A percentile compares a stretch with the other conserved stretches of the same genome.
phyloP scores from a whole-genome alignment of 2,888 invertebrate species.

The Drosophila greeni region DNA sequence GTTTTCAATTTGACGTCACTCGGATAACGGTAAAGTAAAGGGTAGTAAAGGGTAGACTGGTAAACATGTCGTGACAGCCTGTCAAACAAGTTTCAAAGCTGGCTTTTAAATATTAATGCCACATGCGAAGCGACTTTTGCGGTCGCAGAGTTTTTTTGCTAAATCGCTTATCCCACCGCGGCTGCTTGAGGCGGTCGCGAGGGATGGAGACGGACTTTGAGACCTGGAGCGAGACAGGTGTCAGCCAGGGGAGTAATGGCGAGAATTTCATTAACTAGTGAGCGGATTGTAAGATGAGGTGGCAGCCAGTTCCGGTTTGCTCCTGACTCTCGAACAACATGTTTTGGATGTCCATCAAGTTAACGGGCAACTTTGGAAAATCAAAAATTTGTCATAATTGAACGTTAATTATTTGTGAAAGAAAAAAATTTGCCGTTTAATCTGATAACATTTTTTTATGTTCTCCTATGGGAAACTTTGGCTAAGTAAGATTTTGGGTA shows the following conservation, averaged over 20 bases:
- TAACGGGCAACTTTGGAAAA: too few relatives aligned
- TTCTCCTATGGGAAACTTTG: too few relatives aligned
- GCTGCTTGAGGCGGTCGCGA: neutral
- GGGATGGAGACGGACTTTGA: neutral
- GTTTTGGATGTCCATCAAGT: too few relatives aligned
- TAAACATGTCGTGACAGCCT: constrained; percentile 65
- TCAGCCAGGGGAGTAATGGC: constrained; percentile 7
- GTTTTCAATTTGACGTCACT: constrained; percentile 58
- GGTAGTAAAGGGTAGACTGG: too few relatives aligned
- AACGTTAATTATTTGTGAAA: too few relatives aligned
- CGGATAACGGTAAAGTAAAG: constrained; percentile 53
- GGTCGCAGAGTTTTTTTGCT: constrained; percentile 17
- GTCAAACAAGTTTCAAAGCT: constrained; percentile 68
- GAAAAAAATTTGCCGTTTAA: too few relatives aligned
- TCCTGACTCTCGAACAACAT: neutral
- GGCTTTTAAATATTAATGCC: constrained; percentile 70
- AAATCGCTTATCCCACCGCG: constrained; percentile 8
- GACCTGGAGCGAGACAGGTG: constrained; percentile 7
- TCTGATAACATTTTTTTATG: too few relatives aligned
- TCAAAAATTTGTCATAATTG: too few relatives aligned
- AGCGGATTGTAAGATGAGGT: neutral
- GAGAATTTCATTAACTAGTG: neutral
- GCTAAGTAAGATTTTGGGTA: too few relatives aligned
- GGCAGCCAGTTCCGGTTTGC: neutral
- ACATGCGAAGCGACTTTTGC: constrained; percentile 30